Evolutionary conservation across 2,113 vertebrate genomes (phyloP).

Genomic region (Desmodus rotundus): DNA sequence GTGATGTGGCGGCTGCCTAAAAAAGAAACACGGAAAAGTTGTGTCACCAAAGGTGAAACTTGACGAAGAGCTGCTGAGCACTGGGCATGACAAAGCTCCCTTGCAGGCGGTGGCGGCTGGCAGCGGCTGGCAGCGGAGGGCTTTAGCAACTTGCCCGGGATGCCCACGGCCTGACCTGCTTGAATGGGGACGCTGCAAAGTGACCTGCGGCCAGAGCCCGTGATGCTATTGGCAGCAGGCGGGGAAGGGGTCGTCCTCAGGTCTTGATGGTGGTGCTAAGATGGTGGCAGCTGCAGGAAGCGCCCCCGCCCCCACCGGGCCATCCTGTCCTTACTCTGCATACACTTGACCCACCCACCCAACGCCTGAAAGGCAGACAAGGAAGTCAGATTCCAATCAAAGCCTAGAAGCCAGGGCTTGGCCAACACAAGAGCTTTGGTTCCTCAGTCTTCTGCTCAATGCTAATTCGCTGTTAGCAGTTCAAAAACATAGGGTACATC

Average conservation of each 20-base stretch:
- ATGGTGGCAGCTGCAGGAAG: not conserved
- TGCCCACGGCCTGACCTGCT: not conserved
- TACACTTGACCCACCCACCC: not conserved
- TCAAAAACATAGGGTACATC: constrained; percentile 3
- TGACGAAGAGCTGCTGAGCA: constrained; percentile 2
- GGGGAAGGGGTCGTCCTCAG: not conserved
- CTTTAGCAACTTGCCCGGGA: not conserved
- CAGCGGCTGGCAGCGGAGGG: not conserved
- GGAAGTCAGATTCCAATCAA: not conserved
- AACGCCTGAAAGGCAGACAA: not conserved
- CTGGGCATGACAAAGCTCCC: constrained; percentile 57
- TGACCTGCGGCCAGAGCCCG: not conserved
- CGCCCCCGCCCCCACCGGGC: not conserved
- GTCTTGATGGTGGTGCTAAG: not conserved
- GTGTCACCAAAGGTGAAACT: constrained; percentile 67
- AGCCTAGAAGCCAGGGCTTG: constrained; percentile 11
- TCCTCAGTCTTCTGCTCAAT: constrained; percentile 9
- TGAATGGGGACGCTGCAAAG: not conserved
- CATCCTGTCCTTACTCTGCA: not conserved
- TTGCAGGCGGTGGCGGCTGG: not conserved
- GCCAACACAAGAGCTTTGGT: not conserved
- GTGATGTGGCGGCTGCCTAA: constrained; percentile 50
- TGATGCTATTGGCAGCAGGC: not conserved
- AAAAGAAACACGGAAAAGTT: constrained; percentile 50
- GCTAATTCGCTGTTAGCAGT: constrained; percentile 17